Percentiles rank a stretch among this genome's conserved stretches.
Evolutionary conservation across 2,113 vertebrate genomes (phyloP).

Genomic region (Numida meleagris): DNA sequence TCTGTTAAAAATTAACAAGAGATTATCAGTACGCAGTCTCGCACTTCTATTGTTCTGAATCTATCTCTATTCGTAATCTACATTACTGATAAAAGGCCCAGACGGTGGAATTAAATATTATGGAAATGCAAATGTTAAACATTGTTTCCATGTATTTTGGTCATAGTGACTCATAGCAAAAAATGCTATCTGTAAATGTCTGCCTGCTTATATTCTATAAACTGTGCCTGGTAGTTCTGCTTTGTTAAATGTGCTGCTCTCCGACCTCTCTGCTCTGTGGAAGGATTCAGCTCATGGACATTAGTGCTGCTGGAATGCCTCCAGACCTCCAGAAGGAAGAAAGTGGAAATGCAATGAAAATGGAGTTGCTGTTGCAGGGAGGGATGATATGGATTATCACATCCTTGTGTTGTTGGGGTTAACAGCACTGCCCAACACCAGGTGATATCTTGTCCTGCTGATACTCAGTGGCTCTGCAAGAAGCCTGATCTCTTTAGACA

Average conservation of each 20-base stretch:
- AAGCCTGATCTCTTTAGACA: background rate
- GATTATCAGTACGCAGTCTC: background rate
- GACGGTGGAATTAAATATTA: constrained; percentile 19
- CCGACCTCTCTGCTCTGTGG: background rate
- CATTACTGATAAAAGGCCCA: constrained; percentile 26
- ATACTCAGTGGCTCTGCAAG: background rate
- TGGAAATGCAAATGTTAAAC: background rate
- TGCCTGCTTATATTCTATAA: background rate
- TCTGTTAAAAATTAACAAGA: constrained; percentile 31
- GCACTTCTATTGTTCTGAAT: constrained; percentile 1
- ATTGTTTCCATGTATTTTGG: constrained; percentile 29
- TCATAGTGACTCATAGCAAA: constrained; percentile 25
- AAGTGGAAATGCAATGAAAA: background rate
- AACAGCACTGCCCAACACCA: background rate
- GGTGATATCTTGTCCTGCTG: background rate
- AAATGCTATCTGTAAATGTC: background rate
- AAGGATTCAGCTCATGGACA: rapidly evolving
- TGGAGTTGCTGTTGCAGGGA: background rate
- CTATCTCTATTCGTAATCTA: constrained; percentile 5
- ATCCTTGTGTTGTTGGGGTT: background rate
- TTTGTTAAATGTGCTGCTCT: background rate
- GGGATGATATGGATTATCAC: background rate
- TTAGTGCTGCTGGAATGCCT: background rate
- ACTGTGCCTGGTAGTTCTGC: background rate
- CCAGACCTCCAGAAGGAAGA: background rate